Percentiles rank a stretch among this genome's conserved stretches.
Evolutionary conservation across 53 echinoderm and acorn worm species (phyloP).

Genomic region (Henricia sp.): DNA sequence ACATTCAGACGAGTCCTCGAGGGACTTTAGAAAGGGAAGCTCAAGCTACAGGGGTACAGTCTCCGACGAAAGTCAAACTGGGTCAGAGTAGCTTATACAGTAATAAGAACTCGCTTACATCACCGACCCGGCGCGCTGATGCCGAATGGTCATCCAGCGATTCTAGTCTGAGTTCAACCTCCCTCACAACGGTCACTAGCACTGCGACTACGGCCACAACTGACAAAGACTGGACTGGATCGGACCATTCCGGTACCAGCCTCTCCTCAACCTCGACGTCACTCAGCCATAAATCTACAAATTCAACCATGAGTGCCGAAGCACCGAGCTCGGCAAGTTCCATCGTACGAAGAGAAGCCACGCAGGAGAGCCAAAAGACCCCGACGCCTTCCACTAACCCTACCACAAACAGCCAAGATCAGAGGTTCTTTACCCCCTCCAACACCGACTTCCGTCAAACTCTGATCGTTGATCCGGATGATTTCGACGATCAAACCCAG

Average conservation of each 20-base stretch:
- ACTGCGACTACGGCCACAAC: slow-evolving; percentile 38
- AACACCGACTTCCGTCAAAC: slow-evolving; percentile 72
- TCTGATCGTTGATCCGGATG: slow-evolving; percentile 82
- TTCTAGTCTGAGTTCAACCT: slow-evolving; percentile 73
- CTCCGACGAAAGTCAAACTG: slow-evolving; percentile 81
- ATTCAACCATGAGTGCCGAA: slow-evolving; percentile 21
- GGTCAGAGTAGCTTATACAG: slow-evolving; percentile 96
- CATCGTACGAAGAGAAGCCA: slow-evolving; percentile 1
- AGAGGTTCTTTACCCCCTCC: slow-evolving; percentile 28
- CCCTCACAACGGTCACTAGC: slow-evolving; percentile 82
- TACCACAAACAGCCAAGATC: slow-evolving; percentile 8
- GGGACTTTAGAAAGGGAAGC: slow-evolving; percentile 72
- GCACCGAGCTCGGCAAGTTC: slow-evolving; percentile 30
- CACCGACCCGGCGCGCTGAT: slow-evolving; percentile 61
- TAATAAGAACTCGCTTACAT: slow-evolving; percentile 63
- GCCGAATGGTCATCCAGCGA: slow-evolving; percentile 68
- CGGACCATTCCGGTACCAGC: slow-evolving; percentile 74
- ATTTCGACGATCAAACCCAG: slow-evolving; percentile 89
- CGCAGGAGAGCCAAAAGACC: neutral
- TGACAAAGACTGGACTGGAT: slow-evolving; percentile 78
- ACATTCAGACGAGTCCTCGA: slow-evolving; percentile 81
- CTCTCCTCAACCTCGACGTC: slow-evolving; percentile 8
- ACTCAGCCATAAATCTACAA: neutral
- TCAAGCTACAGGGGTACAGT: slow-evolving; percentile 67
- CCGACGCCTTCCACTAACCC: slow-evolving; percentile 22